Evolutionary conservation across 2,797 vertebrate genomes (phyloP).

Genomic region (Labroides dimidiatus): DNA sequence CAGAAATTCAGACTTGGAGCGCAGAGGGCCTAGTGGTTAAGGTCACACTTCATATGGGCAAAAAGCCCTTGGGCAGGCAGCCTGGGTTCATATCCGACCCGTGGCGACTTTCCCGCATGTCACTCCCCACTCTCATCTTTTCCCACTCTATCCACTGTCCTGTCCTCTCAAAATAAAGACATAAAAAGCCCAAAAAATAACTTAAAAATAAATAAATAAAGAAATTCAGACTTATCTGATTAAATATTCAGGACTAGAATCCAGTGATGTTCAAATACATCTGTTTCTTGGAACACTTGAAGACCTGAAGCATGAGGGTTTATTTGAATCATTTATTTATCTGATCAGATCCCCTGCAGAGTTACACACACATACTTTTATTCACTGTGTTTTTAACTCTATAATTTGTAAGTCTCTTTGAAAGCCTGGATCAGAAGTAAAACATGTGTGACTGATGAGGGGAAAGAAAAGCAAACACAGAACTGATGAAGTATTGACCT

Average conservation of each 20-base stretch:
- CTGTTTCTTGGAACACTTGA: slow-evolving; percentile 19
- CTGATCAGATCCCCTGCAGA: slow-evolving; percentile 15
- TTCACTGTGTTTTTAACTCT: slow-evolving; percentile 23
- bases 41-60: too few species aligned
- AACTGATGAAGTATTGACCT: slow-evolving; percentile 11
- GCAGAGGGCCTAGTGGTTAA: too few species aligned
- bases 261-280: slow-evolving; percentile 3
- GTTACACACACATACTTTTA: slow-evolving; percentile 24
- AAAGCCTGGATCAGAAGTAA: slow-evolving; percentile 28
- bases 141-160: too few species aligned
- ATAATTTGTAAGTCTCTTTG: slow-evolving; percentile 17
- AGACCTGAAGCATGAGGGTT: slow-evolving; percentile 10
- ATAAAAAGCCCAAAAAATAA: too few species aligned
- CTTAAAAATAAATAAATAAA: too few species aligned
- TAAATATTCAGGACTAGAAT: background rate
- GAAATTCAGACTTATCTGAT: too few species aligned
- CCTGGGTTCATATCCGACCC: too few species aligned
- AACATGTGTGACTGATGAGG: slow-evolving; percentile 18
- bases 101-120: too few species aligned
- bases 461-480: slow-evolving; percentile 33
- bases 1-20: too few species aligned
- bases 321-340: slow-evolving; percentile 25
- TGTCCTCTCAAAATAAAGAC: too few species aligned
- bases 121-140: too few species aligned
- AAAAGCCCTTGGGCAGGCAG: too few species aligned